Conservation (phyloP, 2,888 invertebrate species). For the Spilarctia lutea region DNA sequence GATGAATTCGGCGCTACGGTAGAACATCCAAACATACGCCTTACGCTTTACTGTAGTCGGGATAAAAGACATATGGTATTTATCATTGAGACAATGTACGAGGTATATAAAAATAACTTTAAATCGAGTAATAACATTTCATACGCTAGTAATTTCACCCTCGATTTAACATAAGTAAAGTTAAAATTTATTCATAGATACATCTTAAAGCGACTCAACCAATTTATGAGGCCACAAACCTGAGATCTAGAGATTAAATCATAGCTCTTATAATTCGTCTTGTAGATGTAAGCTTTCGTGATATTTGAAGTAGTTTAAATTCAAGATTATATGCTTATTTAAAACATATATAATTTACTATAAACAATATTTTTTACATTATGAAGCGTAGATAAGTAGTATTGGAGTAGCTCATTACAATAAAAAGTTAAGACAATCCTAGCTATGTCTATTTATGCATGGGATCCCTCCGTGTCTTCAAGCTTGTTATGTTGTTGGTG, state of each 20-base stretch:
- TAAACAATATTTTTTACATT: no score
- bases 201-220: constrained; percentile 12
- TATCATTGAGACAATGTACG: no score
- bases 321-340: neutral
- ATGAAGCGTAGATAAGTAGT: no score
- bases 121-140: neutral
- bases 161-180: constrained; percentile 24
- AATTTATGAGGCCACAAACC: constrained; percentile 25
- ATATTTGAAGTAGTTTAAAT: neutral
- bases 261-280: constrained; percentile 1
- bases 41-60: no score
- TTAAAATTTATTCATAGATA: constrained; percentile 28
- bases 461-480: no score
- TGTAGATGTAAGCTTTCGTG: constrained; percentile 6
- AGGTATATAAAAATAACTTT: neutral
- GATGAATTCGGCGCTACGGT: no score
- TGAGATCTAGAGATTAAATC: constrained; percentile 14
- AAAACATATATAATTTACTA: neutral
- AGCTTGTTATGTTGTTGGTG: no score
- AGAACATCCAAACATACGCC: no score
- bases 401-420: no score
- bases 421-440: no score
- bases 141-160: constrained; percentile 12
- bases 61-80: no score
- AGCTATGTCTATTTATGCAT: no score